A percentile compares a stretch with the other conserved stretches of the same genome.
Evolutionary conservation across 2,888 invertebrate species (phyloP).

Genomic region (Zelleria hepariella): DNA sequence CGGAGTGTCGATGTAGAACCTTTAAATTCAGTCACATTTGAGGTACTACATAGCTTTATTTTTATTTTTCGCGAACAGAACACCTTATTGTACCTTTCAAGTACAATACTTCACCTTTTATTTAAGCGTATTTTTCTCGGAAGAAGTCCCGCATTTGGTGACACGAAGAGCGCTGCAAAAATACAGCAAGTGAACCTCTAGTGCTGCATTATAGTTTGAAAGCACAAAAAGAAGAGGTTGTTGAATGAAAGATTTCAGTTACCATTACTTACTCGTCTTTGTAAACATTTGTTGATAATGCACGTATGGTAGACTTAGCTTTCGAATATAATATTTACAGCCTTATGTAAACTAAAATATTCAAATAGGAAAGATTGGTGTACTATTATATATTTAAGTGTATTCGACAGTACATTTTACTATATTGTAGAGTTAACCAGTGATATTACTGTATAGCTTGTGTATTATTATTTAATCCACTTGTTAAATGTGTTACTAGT

Average conservation of each 20-base stretch:
- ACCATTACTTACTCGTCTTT: conserved; percentile 40
- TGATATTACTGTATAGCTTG: conserved; percentile 52
- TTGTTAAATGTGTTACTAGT: neutral
- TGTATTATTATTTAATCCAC: conserved; percentile 13
- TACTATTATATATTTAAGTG: neutral
- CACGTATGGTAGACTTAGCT: conserved; percentile 28
- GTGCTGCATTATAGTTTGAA: neutral
- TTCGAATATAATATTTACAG: conserved; percentile 23
- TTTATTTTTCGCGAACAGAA: too few species aligned
- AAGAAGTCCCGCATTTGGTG: too few species aligned
- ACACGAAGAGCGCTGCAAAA: too few species aligned
- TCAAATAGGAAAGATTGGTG: neutral
- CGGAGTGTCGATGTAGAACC: too few species aligned
- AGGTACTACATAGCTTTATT: too few species aligned
- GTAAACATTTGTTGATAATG: conserved; percentile 25
- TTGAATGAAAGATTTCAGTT: conserved; percentile 32
- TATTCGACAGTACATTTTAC: conserved; percentile 13
- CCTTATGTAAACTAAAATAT: neutral
- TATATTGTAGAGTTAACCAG: conserved; percentile 36
- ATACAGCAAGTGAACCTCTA: too few species aligned
- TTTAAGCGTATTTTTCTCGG: too few species aligned
- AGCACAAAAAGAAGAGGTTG: conserved; percentile 28
- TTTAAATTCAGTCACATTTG: too few species aligned
- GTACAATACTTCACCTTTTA: too few species aligned
- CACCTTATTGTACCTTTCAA: too few species aligned